phyloP scores from a whole-genome alignment of 2,797 vertebrate species.

The Trematomus bernacchii region DNA sequence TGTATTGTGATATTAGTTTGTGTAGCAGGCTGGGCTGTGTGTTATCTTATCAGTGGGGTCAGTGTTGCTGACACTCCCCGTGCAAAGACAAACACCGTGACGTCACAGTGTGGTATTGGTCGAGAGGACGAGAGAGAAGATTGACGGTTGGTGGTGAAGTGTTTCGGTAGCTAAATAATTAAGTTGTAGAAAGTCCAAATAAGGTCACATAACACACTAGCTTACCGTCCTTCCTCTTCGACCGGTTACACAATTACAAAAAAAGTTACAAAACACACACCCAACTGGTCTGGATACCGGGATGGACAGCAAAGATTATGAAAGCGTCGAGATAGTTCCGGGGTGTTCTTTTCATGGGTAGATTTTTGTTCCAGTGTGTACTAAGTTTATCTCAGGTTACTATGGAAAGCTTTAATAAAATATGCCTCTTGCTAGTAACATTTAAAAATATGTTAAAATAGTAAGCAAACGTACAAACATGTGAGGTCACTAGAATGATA shows the following conservation, averaged over 20 bases:
- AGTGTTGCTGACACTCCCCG: conserved; percentile 43
- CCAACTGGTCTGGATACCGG: conserved; percentile 3
- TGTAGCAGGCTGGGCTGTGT: conserved; percentile 28
- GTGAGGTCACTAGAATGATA: no score
- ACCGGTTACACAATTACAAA: neutral
- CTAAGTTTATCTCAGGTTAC: neutral
- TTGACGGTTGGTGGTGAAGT: neutral
- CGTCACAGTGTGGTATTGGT: conserved; percentile 46
- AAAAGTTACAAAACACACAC: neutral
- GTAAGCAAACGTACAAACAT: no score
- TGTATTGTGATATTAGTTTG: conserved; percentile 31
- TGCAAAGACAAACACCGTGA: conserved; percentile 1
- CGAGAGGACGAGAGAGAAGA: conserved; percentile 2
- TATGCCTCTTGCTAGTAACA: neutral
- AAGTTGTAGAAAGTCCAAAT: conserved; percentile 24
- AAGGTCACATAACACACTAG: neutral
- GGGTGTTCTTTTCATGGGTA: neutral
- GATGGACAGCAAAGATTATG: conserved; percentile 24
- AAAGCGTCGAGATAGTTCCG: conserved; percentile 43
- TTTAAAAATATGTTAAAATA: neutral
- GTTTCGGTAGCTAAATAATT: conserved; percentile 4
- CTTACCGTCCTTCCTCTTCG: neutral
- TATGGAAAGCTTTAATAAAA: neutral
- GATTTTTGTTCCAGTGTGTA: neutral
- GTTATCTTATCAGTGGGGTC: neutral